Percentiles rank a stretch among this genome's conserved stretches.
These are phyloP conservation scores for Macrotrachela quadricornifera DNA, from an alignment of 1,140 invertebrate genomes.

Conservation along the genomic window DNA sequence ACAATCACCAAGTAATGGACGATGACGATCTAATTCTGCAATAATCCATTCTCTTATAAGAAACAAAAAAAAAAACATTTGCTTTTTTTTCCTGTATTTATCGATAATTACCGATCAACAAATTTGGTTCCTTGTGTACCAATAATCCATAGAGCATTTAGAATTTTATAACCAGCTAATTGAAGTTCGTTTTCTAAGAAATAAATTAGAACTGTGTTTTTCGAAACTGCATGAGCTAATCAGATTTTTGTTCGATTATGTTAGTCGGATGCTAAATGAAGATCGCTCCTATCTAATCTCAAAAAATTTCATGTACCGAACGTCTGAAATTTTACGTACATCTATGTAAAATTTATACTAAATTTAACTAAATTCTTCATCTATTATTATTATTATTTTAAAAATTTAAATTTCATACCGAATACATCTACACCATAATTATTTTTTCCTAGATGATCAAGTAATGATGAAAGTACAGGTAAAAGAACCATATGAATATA, in stretches of 20 bases:
- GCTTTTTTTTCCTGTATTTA: too few relatives aligned
- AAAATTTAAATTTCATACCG: too few relatives aligned
- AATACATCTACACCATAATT: conserved; percentile 91
- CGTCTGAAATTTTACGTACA: too few relatives aligned
- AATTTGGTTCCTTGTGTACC: conserved; percentile 25
- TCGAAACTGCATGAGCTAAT: not conserved
- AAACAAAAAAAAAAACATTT: too few relatives aligned
- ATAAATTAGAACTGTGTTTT: not conserved
- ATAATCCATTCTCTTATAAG: conserved; percentile 9
- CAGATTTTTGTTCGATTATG: too few relatives aligned
- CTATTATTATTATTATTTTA: too few relatives aligned
- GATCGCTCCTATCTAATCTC: too few relatives aligned
- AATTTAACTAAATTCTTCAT: too few relatives aligned
- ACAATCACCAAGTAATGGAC: conserved; percentile 70
- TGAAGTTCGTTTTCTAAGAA: conserved; percentile 70
- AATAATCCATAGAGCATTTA: conserved; percentile 71
- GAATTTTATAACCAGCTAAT: conserved; percentile 89
- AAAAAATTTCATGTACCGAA: too few relatives aligned
- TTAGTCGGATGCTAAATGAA: too few relatives aligned
- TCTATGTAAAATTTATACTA: not conserved
- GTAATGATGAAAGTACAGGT: conserved; percentile 80
- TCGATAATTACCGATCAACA: not conserved
- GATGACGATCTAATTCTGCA: conserved; percentile 37
- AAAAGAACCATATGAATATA: conserved; percentile 79
- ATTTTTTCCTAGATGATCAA: conserved; percentile 83